A percentile compares a stretch with the other conserved stretches of the same genome.
phyloP scores from a whole-genome alignment of 2,888 invertebrate genomes.

The Ligdia adustata region DNA sequence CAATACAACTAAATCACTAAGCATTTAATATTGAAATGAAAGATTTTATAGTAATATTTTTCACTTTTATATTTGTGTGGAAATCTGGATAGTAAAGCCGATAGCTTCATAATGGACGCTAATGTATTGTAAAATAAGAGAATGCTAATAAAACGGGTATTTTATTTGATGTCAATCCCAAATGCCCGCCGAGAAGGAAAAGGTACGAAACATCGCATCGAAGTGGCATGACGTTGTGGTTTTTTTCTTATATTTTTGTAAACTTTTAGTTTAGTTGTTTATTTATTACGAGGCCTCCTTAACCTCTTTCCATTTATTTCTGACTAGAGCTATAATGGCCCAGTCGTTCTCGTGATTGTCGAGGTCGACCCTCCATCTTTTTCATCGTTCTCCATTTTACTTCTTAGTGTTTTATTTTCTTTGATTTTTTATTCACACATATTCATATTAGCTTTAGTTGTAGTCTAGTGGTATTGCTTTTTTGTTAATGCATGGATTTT shows the following conservation, averaged over 20 bases:
- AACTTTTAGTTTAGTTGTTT: constrained; percentile 54
- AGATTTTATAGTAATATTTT: constrained; percentile 31
- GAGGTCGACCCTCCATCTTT: too few species aligned
- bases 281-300: too few species aligned
- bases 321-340: too few species aligned
- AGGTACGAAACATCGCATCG: constrained; percentile 57
- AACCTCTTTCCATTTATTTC: too few species aligned
- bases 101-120: constrained; percentile 66
- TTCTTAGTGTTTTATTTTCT: constrained; percentile 40
- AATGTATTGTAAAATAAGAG: constrained; percentile 63
- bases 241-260: constrained; percentile 31
- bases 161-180: constrained; percentile 44
- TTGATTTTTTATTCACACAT: too few species aligned
- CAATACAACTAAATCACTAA: neutral
- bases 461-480: constrained; percentile 19
- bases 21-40: too few species aligned
- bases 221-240: constrained; percentile 65
- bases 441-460: constrained; percentile 68
- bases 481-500: constrained; percentile 23
- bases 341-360: too few species aligned
- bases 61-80: constrained; percentile 53
- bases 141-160: constrained; percentile 65
- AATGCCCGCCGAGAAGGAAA: constrained; percentile 33
- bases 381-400: too few species aligned
- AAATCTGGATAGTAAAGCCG: constrained; percentile 43